These are phyloP conservation scores for Harpalus rubripes DNA, from an alignment of 2,888 invertebrate genomes.

Conservation along the genomic window DNA sequence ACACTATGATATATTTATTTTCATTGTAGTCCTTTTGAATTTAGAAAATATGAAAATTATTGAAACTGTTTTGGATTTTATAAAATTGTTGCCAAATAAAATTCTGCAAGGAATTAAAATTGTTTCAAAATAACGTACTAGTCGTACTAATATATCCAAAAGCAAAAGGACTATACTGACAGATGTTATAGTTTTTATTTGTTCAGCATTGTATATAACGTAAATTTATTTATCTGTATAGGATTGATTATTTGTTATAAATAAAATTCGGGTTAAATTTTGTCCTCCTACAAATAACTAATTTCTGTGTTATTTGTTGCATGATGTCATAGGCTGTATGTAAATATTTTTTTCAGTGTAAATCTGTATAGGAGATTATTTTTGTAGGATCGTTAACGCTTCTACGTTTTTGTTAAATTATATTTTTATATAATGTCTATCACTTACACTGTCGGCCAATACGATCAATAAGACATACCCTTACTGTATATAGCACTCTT, in stretches of 20 bases:
- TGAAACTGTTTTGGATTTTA: too few relatives aligned
- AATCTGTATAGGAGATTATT: constrained; percentile 66
- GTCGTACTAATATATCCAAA: too few relatives aligned
- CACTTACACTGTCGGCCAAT: constrained; percentile 66
- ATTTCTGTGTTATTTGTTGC: constrained; percentile 66
- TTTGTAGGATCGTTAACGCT: constrained; percentile 66
- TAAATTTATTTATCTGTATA: too few relatives aligned
- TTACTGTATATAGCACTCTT: constrained; percentile 65
- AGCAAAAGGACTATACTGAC: too few relatives aligned
- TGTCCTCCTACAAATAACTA: constrained; percentile 38
- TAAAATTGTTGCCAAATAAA: too few relatives aligned
- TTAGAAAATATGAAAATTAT: too few relatives aligned
- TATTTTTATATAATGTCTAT: constrained; percentile 66
- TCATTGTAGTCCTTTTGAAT: too few relatives aligned
- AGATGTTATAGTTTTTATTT: too few relatives aligned
- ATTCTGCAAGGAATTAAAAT: too few relatives aligned
- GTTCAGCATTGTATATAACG: too few relatives aligned
- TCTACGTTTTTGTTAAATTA: constrained; percentile 66
- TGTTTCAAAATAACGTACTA: too few relatives aligned
- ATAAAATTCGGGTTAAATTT: neutral
- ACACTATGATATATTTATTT: too few relatives aligned
- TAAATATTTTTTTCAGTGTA: constrained; percentile 65
- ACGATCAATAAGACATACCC: constrained; percentile 56
- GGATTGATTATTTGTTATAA: neutral
- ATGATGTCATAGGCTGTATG: constrained; percentile 63